Percentiles rank a stretch among this genome's conserved stretches.
phyloP scores from a whole-genome alignment of 2,888 invertebrate species.

The Anoplius nigerrimus region DNA sequence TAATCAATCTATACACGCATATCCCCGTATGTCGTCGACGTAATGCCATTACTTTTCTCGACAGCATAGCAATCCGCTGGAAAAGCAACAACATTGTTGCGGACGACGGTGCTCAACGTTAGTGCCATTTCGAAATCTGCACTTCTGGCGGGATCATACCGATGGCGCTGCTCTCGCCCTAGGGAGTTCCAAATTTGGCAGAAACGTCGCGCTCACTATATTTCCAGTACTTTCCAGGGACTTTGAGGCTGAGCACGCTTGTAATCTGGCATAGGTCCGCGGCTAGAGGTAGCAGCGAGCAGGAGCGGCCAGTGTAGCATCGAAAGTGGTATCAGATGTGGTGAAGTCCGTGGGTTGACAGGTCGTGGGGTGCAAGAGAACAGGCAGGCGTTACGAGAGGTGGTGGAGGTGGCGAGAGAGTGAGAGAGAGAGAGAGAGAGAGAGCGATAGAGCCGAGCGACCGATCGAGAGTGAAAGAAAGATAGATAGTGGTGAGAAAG shows the following conservation, averaged over 20 bases:
- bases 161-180: too few species aligned
- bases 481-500: constrained; percentile 1
- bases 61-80: too few species aligned
- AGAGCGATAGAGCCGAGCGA: constrained; percentile 14
- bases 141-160: too few species aligned
- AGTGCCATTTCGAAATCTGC: too few species aligned
- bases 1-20: too few species aligned
- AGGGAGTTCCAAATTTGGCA: too few species aligned
- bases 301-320: constrained; percentile 49
- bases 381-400: constrained; percentile 49
- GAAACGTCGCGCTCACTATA: too few species aligned
- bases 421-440: constrained; percentile 6
- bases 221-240: constrained; percentile 25
- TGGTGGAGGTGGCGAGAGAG: constrained; percentile 43
- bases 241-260: constrained; percentile 29
- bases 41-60: too few species aligned
- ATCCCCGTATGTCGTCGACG: too few species aligned
- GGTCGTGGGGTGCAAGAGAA: constrained; percentile 57
- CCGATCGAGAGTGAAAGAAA: constrained; percentile 11
- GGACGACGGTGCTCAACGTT: too few species aligned
- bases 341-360: constrained; percentile 63
- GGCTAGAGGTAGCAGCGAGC: constrained; percentile 43
- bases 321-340: constrained; percentile 55
- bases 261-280: neutral
- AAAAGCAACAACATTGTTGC: too few species aligned